phyloP scores from a whole-genome alignment of 2,113 vertebrate genomes.

The Sceloporus tristichus region DNA sequence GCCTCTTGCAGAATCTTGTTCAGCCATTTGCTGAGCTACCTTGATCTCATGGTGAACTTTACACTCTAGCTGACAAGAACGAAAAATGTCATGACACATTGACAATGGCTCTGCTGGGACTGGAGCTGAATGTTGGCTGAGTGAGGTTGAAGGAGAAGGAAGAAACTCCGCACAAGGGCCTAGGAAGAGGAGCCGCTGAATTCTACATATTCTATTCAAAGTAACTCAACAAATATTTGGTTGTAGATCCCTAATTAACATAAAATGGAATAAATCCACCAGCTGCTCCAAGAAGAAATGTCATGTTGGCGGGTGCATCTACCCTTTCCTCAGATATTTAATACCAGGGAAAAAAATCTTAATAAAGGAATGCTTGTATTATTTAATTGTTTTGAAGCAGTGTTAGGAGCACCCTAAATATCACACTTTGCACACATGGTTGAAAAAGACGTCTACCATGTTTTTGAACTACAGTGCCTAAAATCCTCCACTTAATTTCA shows the following conservation, averaged over 20 bases:
- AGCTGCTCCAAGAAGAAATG: background rate
- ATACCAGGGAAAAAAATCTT: background rate
- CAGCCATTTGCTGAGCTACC: background rate
- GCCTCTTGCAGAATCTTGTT: no score
- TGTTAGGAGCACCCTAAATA: background rate
- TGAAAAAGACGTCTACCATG: background rate
- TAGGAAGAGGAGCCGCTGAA: background rate
- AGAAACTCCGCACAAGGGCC: background rate
- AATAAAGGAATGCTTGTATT: background rate
- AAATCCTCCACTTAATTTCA: no score
- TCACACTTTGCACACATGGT: background rate
- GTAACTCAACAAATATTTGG: background rate
- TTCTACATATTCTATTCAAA: background rate
- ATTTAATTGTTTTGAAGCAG: background rate
- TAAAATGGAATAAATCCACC: background rate
- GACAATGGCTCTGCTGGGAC: background rate
- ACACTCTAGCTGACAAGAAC: background rate
- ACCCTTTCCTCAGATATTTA: background rate
- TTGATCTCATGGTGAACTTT: background rate
- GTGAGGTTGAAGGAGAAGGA: background rate
- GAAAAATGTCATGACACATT: background rate
- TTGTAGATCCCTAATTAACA: background rate
- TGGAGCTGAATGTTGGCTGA: background rate
- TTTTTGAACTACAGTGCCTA: background rate
- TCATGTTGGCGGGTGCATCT: background rate